Conservation (phyloP, 2,113 vertebrate genomes). For the Erythrolamprus reginae region DNA sequence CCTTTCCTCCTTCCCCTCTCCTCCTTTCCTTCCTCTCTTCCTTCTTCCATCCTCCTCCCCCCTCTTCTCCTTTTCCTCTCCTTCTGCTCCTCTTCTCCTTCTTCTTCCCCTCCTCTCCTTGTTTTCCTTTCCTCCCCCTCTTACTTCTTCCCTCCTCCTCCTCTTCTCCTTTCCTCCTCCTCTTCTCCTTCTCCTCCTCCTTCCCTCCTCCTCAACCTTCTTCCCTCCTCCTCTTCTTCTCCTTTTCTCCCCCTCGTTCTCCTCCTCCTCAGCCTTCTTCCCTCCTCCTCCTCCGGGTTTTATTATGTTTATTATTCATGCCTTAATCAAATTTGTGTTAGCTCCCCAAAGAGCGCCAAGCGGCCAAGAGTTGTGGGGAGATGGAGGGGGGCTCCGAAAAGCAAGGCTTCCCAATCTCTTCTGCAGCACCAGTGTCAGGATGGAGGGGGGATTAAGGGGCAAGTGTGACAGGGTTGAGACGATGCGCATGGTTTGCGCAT, state of each 20-base stretch:
- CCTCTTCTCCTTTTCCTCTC: not conserved
- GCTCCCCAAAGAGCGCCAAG: not conserved
- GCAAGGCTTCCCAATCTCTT: not conserved
- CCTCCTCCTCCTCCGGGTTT: not conserved
- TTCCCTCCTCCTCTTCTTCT: rapidly evolving
- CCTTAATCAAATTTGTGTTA: not conserved
- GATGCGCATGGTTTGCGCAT: too few species aligned
- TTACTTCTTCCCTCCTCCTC: too few species aligned
- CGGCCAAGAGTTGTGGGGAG: not conserved
- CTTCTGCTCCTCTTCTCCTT: too few species aligned
- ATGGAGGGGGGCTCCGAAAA: not conserved
- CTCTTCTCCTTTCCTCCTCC: too few species aligned
- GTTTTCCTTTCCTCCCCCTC: not conserved
- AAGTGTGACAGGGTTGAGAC: not conserved
- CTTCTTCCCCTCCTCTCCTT: not conserved
- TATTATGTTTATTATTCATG: not conserved
- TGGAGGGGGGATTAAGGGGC: not conserved
- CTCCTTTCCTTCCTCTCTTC: too few species aligned
- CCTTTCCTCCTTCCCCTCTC: rapidly evolving
- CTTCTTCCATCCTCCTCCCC: too few species aligned
- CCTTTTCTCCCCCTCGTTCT: too few species aligned
- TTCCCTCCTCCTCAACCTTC: rapidly evolving
- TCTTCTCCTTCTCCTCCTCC: not conserved
- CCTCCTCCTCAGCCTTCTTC: not conserved
- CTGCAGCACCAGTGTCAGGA: not conserved